Conservation (phyloP, 2,888 invertebrate genomes). For the Microchrysa polita region DNA sequence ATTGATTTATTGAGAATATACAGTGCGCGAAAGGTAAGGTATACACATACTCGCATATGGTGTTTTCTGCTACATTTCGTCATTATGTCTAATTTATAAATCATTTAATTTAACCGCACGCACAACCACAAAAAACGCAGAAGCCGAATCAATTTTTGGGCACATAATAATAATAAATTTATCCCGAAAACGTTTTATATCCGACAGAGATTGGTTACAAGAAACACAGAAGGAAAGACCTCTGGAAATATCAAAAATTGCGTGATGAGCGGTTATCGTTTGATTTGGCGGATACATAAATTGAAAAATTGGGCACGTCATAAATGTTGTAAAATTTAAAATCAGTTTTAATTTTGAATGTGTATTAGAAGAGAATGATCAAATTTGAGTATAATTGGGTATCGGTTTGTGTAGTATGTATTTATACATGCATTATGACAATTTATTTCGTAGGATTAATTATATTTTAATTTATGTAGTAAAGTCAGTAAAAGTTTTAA, state of each 20-base stretch:
- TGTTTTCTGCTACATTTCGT: conserved; percentile 11
- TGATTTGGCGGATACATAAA: background rate
- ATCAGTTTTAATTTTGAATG: no score
- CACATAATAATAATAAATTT: conserved; percentile 10
- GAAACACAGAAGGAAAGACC: background rate
- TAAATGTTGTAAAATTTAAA: background rate
- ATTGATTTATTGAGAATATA: no score
- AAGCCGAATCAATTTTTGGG: conserved; percentile 26
- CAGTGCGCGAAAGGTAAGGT: no score
- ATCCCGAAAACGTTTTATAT: background rate
- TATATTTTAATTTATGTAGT: no score
- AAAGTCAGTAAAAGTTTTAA: no score
- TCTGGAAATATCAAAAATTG: background rate
- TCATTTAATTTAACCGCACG: conserved; percentile 33
- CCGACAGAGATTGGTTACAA: background rate
- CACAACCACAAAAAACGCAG: conserved; percentile 22
- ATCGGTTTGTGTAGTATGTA: no score
- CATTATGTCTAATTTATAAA: conserved; percentile 32
- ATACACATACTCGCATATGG: conserved; percentile 29
- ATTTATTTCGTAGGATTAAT: no score
- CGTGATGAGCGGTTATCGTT: background rate
- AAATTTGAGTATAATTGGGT: no score
- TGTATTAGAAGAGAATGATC: no score
- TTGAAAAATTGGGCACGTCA: background rate
- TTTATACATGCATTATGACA: no score